Conservation (phyloP, 2,888 invertebrate species). For the Mythimna lalbum region DNA sequence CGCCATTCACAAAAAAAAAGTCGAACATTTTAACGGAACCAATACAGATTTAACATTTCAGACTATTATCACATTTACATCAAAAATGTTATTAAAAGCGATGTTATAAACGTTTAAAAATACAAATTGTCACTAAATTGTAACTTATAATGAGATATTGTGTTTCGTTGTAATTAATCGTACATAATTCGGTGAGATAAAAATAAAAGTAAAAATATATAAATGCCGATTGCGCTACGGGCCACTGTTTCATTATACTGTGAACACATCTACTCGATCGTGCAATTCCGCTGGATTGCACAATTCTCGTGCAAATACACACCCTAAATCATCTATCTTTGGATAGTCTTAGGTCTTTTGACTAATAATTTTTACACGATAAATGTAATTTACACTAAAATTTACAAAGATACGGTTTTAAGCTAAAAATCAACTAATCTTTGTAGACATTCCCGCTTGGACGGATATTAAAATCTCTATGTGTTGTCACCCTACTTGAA, state of each 20-base stretch:
- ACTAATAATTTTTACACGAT: slow-evolving; percentile 65
- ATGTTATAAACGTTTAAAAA: slow-evolving; percentile 63
- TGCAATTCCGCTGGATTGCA: slow-evolving; percentile 53
- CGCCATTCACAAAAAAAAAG: slow-evolving; percentile 14
- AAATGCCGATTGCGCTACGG: slow-evolving; percentile 81
- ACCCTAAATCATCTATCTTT: slow-evolving; percentile 63
- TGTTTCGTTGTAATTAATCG: slow-evolving; percentile 73
- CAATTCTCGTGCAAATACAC: slow-evolving; percentile 58
- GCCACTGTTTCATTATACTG: slow-evolving; percentile 62
- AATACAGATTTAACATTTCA: slow-evolving; percentile 44
- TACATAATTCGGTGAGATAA: slow-evolving; percentile 63
- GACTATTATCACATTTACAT: slow-evolving; percentile 74
- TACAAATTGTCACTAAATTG: slow-evolving; percentile 45
- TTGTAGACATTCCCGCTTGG: slow-evolving; percentile 83
- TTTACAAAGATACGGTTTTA: slow-evolving; percentile 75
- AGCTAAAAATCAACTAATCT: slow-evolving; percentile 75
- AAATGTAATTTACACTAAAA: slow-evolving; percentile 74
- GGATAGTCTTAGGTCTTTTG: slow-evolving; percentile 72
- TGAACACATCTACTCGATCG: slow-evolving; percentile 69
- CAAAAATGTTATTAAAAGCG: slow-evolving; percentile 67
- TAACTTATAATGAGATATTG: slow-evolving; percentile 57
- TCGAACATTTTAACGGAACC: slow-evolving; percentile 1
- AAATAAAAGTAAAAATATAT: slow-evolving; percentile 66
- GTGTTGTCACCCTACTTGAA: slow-evolving; percentile 65
- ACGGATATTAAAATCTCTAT: slow-evolving; percentile 84